Evolutionary conservation across 2,797 vertebrate genomes (phyloP), one percentile per base, ranked within the genome.

Genomic region (Gadopsis bispinosus): DNA sequence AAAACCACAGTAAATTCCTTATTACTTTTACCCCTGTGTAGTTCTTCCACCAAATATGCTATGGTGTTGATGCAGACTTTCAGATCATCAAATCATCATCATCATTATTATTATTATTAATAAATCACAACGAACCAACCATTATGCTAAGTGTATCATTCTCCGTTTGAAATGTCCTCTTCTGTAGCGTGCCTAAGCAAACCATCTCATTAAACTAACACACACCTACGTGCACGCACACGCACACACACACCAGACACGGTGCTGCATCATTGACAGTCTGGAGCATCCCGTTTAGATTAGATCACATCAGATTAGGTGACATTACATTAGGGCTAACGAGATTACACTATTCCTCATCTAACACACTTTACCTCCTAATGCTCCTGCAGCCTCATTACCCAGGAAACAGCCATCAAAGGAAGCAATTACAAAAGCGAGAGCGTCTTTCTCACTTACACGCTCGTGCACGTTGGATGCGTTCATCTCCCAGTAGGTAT

Each of bases 321-420:
- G 87, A 85, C 90, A 84, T 91, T 87, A 88, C 84, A 89, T 93
- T 90, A 84, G 87, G 12, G 1, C 81, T 90, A 90, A 93, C 69
- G 79, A 89, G 84, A 91, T 92, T 89, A 91, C 19, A 60, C 87
- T 66, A 77, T 89, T 85, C 84, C 80, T 89, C 91, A 90, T 91
- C 83, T 50, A 84, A 77, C 84, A 78, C 83, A 79, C 85, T 86
- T 79, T 76, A 76, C 75, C 75, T 87, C 85, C 75, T 89, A 79
- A 83, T 85, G 87, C 64, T 79, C 70, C 66, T 22, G 53, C 63
- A 69, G 86, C 82, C 89, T 92, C 82, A 89, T 93, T 91, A 91
- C 78, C 71, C 66, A 71, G 81, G 71, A 89, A 91, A 84, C 83
- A 65, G 53, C 77, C 87, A 83, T 79, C 14, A 7, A 82, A 88